These are phyloP conservation scores for Drosophila subpulchrella DNA, from an alignment of 1,140 invertebrate genomes.

Conservation along the genomic window DNA sequence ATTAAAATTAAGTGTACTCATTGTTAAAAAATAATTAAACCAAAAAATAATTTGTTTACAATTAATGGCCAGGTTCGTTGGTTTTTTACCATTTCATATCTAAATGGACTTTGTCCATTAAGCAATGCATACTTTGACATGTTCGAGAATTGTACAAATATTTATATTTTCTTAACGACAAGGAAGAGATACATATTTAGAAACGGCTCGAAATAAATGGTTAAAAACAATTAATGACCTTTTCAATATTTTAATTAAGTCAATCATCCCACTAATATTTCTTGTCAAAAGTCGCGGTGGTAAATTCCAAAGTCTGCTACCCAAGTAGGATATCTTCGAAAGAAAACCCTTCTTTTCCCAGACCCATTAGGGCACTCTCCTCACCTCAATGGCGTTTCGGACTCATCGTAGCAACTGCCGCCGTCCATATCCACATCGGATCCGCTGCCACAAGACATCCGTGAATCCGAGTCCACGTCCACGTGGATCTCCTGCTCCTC, in stretches of 20 bases:
- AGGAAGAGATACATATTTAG: too few species aligned
- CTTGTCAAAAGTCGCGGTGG: too few species aligned
- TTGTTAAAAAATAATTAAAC: neutral
- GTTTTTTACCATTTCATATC: too few species aligned
- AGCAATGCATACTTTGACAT: too few species aligned
- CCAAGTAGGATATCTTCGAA: neutral
- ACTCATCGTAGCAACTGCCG: conserved; percentile 84
- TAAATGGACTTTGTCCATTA: too few species aligned
- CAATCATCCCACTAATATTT: too few species aligned
- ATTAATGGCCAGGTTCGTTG: too few species aligned
- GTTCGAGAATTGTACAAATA: too few species aligned
- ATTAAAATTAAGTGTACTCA: neutral
- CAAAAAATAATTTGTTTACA: neutral
- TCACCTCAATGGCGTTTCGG: conserved; percentile 83
- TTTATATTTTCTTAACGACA: too few species aligned
- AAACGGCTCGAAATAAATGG: too few species aligned
- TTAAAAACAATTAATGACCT: too few species aligned
- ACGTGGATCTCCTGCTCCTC: conserved; percentile 88
- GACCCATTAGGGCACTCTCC: neutral
- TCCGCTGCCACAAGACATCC: conserved; percentile 86
- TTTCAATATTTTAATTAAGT: too few species aligned
- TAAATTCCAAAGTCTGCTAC: neutral
- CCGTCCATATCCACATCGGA: conserved; percentile 85
- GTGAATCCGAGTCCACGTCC: conserved; percentile 86
- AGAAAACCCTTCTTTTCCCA: neutral